Evolutionary conservation across 2,797 vertebrate genomes (phyloP).

Genomic region (Rhinogobio ventralis): DNA sequence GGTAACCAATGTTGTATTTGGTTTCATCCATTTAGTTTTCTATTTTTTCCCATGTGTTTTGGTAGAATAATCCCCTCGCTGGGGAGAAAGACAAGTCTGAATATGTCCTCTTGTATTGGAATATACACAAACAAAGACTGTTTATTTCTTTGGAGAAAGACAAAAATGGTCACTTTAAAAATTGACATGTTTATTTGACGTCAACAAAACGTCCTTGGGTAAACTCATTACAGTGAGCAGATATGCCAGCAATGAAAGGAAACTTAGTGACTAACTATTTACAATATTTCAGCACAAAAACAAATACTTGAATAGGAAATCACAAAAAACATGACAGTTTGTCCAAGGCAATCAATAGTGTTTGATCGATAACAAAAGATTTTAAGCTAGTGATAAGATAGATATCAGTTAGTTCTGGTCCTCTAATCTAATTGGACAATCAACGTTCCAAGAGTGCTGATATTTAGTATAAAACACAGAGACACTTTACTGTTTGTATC

Average conservation of each 20-base stretch:
- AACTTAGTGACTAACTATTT: conserved; percentile 28
- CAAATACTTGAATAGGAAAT: conserved; percentile 22
- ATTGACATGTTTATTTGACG: conserved; percentile 68
- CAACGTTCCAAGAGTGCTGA: not conserved
- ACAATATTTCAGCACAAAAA: conserved; percentile 19
- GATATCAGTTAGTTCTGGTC: not conserved
- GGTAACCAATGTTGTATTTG: conserved; percentile 56
- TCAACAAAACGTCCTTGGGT: conserved; percentile 69
- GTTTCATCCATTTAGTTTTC: conserved; percentile 60
- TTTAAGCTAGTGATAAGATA: not conserved
- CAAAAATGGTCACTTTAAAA: conserved; percentile 74
- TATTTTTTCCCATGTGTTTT: conserved; percentile 57
- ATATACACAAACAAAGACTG: conserved; percentile 63
- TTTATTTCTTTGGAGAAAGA: conserved; percentile 74
- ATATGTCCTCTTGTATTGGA: conserved; percentile 57
- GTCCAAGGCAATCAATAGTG: not conserved
- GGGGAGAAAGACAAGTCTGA: conserved; percentile 56
- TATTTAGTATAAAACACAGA: not conserved
- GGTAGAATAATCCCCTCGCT: conserved; percentile 70
- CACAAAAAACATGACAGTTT: not conserved
- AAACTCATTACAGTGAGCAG: conserved; percentile 69
- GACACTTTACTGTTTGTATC: not conserved
- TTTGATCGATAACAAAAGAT: not conserved
- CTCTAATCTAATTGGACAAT: not conserved
- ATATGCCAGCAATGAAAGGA: conserved; percentile 62